These are phyloP conservation scores for Halocaridina rubra DNA, from an alignment of 2,888 invertebrate genomes.

Conservation along the genomic window DNA sequence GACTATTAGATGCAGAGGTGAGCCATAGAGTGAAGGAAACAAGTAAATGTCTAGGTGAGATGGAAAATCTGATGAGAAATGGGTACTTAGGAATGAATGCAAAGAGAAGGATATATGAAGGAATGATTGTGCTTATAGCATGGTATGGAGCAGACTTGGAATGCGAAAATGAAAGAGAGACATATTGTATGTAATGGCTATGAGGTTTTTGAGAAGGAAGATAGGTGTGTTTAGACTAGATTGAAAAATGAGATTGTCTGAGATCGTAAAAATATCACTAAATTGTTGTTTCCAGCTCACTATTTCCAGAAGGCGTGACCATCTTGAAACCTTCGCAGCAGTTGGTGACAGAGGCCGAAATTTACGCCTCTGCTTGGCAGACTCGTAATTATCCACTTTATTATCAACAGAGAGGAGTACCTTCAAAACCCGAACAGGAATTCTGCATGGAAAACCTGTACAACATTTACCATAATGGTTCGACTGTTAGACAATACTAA, in stretches of 20 bases:
- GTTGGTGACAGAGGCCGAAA: background rate
- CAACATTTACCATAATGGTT: background rate
- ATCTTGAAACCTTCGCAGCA: background rate
- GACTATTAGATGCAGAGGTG: no score
- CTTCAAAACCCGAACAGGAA: background rate
- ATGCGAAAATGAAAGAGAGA: no score
- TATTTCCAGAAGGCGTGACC: constrained; percentile 4
- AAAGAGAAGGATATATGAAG: no score
- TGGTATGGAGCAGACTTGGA: no score
- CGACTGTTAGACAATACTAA: no score
- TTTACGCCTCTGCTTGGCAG: background rate
- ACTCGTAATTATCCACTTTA: constrained; percentile 16
- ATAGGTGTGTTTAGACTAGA: background rate
- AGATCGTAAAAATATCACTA: background rate
- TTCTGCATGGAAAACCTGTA: constrained; percentile 30
- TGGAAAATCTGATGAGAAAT: no score
- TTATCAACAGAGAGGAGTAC: background rate
- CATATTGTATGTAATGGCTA: no score
- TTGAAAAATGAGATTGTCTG: background rate
- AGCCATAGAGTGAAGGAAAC: no score
- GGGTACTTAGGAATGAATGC: no score
- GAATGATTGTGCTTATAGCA: no score
- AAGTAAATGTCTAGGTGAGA: no score
- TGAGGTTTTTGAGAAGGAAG: no score
- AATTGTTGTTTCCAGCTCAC: background rate